A percentile compares a stretch with the other conserved stretches of the same genome.
Conservation (phyloP, 2,888 invertebrate species). For the Diarsia mendica region DNA sequence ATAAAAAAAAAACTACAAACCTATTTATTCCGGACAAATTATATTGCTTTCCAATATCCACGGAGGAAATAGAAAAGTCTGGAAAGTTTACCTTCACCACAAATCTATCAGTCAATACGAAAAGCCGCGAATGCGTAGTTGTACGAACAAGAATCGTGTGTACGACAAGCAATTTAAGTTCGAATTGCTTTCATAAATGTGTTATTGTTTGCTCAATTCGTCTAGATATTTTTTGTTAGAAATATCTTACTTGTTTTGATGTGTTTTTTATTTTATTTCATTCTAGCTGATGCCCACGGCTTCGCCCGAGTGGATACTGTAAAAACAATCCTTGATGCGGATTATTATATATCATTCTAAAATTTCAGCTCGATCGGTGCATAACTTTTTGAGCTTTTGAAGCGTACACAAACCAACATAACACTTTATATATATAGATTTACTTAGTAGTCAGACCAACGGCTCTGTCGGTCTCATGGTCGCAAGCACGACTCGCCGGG, state of each 20-base stretch:
- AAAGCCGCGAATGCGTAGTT: slow-evolving; percentile 22
- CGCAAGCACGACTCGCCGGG: neutral
- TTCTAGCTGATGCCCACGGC: too few relatives aligned
- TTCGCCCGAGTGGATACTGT: too few relatives aligned
- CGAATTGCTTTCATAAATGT: slow-evolving; percentile 25
- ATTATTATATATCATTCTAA: too few relatives aligned
- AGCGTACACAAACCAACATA: too few relatives aligned
- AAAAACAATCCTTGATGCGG: too few relatives aligned
- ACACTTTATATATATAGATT: too few relatives aligned
- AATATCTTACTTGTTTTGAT: neutral
- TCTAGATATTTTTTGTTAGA: neutral
- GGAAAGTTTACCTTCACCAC: slow-evolving; percentile 30
- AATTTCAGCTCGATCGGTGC: too few relatives aligned
- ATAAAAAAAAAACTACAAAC: neutral
- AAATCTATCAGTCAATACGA: slow-evolving; percentile 38
- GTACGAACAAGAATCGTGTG: slow-evolving; percentile 32
- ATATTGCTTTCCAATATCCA: slow-evolving; percentile 33
- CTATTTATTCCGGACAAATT: slow-evolving; percentile 1
- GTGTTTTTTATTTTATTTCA: neutral
- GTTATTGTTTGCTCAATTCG: slow-evolving; percentile 12
- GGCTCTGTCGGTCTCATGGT: neutral
- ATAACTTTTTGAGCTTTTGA: too few relatives aligned
- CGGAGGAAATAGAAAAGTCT: slow-evolving; percentile 38
- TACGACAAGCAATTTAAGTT: slow-evolving; percentile 62
- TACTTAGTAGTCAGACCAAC: neutral